A percentile compares a stretch with the other conserved stretches of the same genome.
phyloP scores from a whole-genome alignment of 2,797 vertebrate genomes.

The Dicrostonyx torquatus region DNA sequence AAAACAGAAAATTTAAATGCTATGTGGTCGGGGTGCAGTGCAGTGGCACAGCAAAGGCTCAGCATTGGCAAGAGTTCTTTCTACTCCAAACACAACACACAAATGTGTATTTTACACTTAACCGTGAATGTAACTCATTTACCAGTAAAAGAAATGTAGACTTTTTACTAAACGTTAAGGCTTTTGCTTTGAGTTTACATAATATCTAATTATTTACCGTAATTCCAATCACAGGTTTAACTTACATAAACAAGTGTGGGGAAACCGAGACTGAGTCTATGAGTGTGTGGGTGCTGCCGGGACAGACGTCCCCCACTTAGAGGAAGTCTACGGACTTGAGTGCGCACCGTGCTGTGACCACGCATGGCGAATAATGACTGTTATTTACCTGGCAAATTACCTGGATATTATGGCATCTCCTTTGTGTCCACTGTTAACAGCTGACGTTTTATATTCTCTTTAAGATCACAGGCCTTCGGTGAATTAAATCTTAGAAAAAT shows the following conservation, averaged over 20 bases:
- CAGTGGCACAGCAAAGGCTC: background rate
- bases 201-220: constrained; percentile 13
- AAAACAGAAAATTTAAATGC: constrained; percentile 23
- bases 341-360: background rate
- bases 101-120: background rate
- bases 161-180: constrained; percentile 2
- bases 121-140: constrained; percentile 18
- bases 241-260: background rate
- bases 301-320: background rate
- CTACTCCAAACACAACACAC: background rate
- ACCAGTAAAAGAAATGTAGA: constrained; percentile 27
- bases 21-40: background rate
- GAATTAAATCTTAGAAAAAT: constrained; percentile 43
- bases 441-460: background rate
- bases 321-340: background rate
- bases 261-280: background rate
- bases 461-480: constrained; percentile 27
- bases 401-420: background rate
- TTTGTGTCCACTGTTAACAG: background rate
- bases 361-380: background rate
- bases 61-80: background rate
- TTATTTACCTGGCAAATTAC: constrained; percentile 48
- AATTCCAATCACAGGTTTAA: constrained; percentile 33
- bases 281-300: background rate
- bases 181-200: background rate